Conservation (phyloP, 2,888 invertebrate genomes). For the Malacosoma neustria region DNA sequence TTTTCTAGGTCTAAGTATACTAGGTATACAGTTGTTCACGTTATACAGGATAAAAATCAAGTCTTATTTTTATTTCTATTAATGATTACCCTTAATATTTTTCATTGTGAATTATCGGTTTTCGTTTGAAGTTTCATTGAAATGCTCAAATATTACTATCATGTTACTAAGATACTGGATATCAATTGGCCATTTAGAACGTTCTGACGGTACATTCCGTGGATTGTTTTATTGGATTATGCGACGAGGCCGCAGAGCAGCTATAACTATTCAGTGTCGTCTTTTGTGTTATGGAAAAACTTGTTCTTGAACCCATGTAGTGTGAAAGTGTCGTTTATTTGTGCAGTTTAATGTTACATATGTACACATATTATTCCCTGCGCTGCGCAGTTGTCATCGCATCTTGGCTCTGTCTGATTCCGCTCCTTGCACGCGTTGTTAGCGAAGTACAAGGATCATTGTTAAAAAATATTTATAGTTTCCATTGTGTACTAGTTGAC, state of each 20-base stretch:
- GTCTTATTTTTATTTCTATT: no score
- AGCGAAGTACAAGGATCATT: conserved; percentile 38
- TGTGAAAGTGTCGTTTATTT: conserved; percentile 74
- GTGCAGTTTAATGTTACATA: conserved; percentile 75
- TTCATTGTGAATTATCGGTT: no score
- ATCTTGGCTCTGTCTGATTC: conserved; percentile 22
- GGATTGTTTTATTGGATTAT: conserved; percentile 75
- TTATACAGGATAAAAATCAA: no score
- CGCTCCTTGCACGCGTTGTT: conserved; percentile 47
- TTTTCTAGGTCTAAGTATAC: no score
- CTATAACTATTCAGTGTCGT: conserved; percentile 76
- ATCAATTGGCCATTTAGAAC: not conserved
- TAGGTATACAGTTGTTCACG: no score
- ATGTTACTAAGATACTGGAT: not conserved
- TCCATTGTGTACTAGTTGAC: no score
- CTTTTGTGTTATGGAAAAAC: conserved; percentile 76
- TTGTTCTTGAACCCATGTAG: conserved; percentile 75
- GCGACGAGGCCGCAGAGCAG: conserved; percentile 70
- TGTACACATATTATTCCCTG: conserved; percentile 72
- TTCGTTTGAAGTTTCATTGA: no score
- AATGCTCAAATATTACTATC: no score
- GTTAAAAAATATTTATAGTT: no score
- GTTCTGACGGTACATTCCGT: conserved; percentile 64
- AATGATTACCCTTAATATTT: no score
- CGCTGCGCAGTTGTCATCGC: conserved; percentile 55